Evolutionary conservation across 35 echinoderm and acorn worm genomes (phyloP).

Genomic region (Lytechinus variegatus): DNA sequence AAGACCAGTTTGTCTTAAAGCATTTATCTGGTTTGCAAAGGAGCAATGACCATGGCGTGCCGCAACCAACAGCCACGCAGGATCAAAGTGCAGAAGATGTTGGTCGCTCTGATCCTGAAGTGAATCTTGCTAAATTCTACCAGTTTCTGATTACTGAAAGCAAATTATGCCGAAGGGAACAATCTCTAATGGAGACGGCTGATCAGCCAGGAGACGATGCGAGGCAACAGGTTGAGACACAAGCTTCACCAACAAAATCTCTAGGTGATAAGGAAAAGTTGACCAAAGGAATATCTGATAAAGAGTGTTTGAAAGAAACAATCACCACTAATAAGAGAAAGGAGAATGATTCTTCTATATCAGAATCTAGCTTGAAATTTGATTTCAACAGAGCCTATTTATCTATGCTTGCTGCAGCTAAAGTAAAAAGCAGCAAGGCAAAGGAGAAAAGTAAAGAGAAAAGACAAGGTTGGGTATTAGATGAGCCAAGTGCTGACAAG

Average conservation of each 20-base stretch:
- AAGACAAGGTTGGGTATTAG: not conserved
- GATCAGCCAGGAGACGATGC: not conserved
- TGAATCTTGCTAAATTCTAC: not conserved
- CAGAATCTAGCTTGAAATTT: not conserved
- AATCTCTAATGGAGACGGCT: not conserved
- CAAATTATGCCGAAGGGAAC: not conserved
- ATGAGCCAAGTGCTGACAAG: not conserved
- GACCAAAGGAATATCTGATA: no score
- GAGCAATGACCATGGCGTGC: not conserved
- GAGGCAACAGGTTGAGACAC: not conserved
- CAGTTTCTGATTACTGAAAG: not conserved
- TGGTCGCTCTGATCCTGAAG: not conserved
- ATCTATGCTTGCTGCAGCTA: not conserved
- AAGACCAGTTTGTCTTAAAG: not conserved
- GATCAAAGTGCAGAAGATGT: not conserved
- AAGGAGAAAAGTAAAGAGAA: not conserved
- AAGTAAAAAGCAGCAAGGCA: not conserved
- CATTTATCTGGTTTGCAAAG: not conserved
- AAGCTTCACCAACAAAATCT: not conserved
- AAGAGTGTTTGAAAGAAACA: not conserved
- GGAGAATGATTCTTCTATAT: not conserved
- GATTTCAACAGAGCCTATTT: not conserved
- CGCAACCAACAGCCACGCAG: not conserved
- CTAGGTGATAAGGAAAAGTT: not conserved
- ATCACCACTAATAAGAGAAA: not conserved